phyloP scores from a whole-genome alignment of 2,113 vertebrate genomes.

The Syngnathoides biaculeatus region DNA sequence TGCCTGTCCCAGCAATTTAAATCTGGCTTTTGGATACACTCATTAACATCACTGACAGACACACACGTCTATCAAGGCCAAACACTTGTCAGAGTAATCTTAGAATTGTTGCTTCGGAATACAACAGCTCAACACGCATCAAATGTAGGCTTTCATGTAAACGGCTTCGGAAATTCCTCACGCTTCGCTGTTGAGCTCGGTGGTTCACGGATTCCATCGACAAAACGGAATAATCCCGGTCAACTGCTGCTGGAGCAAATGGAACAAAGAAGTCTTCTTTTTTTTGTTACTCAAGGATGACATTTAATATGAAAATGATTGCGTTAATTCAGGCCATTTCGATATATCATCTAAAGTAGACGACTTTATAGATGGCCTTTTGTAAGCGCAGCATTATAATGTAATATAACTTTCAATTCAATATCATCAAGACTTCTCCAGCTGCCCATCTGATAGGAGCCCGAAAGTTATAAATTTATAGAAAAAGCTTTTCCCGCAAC shows the following conservation, averaged over 20 bases:
- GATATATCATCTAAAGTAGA: neutral
- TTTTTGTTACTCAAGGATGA: neutral
- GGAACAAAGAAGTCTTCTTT: conserved; percentile 1
- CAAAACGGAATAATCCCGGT: conserved; percentile 44
- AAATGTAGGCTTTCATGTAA: conserved; percentile 51
- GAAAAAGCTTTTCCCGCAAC: conserved; percentile 28
- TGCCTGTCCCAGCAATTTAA: conserved; percentile 41
- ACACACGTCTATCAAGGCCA: conserved; percentile 45
- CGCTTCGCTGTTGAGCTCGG: conserved; percentile 49
- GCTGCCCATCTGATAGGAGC: conserved; percentile 47
- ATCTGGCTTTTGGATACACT: conserved; percentile 54
- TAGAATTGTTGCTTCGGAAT: conserved; percentile 56
- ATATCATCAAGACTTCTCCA: conserved; percentile 44
- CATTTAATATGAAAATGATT: neutral
- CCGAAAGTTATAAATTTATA: conserved; percentile 18
- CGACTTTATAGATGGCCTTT: neutral
- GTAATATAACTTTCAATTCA: conserved; percentile 15
- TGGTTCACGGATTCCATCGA: conserved; percentile 44
- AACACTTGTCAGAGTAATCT: conserved; percentile 62
- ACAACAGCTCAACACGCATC: conserved; percentile 49
- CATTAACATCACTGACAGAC: conserved; percentile 46
- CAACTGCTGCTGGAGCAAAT: conserved; percentile 14
- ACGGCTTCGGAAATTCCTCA: conserved; percentile 57
- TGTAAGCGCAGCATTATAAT: neutral
- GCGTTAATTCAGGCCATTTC: too few species aligned